A percentile compares a stretch with the other conserved stretches of the same genome.
Evolutionary conservation across 2,888 invertebrate genomes (phyloP).

Genomic region (Tachina fera): DNA sequence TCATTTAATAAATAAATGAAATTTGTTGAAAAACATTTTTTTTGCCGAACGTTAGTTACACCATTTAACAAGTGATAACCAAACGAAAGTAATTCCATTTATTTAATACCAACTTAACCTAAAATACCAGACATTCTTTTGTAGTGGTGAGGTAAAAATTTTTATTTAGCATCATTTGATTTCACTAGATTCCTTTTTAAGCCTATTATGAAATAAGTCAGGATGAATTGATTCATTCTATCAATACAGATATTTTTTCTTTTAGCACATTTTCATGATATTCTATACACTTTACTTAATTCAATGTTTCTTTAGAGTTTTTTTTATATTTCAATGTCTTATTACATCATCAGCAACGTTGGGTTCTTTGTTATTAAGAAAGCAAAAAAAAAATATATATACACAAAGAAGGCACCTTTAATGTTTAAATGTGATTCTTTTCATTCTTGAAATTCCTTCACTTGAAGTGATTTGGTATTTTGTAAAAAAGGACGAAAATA

Average conservation of each 20-base stretch:
- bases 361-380: background rate
- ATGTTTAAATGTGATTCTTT: background rate
- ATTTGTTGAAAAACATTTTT: too few species aligned
- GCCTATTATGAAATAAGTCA: background rate
- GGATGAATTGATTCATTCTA: constrained; percentile 9
- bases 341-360: constrained; percentile 3
- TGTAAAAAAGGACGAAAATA: background rate
- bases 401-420: background rate
- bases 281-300: constrained; percentile 1
- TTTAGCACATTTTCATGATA: background rate
- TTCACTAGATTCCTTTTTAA: constrained; percentile 11
- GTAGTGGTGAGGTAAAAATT: background rate
- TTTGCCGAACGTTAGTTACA: too few species aligned
- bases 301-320: background rate
- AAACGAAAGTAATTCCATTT: background rate
- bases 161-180: constrained; percentile 5
- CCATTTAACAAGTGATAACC: too few species aligned
- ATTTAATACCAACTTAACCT: background rate
- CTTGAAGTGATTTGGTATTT: constrained; percentile 12
- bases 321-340: constrained; percentile 6
- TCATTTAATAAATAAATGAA: too few species aligned
- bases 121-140: background rate
- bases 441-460: constrained; percentile 20
- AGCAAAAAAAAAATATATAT: background rate
- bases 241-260: background rate